Evolutionary conservation across 1,140 invertebrate species (phyloP).

Genomic region (Aleiodes sp.): DNA sequence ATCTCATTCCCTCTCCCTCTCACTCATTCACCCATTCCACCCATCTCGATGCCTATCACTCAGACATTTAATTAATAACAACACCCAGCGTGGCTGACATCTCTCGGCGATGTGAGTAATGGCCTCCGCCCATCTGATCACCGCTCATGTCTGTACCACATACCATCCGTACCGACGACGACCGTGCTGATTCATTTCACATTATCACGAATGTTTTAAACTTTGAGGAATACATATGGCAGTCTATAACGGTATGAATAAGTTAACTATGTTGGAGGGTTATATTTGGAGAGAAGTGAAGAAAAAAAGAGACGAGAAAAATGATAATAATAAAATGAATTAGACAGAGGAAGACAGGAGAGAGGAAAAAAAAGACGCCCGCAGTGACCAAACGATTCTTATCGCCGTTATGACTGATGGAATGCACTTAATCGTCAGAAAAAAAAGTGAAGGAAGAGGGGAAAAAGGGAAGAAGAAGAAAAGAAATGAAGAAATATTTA

Average conservation of each 20-base stretch:
- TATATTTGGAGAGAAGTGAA: too few species aligned
- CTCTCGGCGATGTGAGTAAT: constrained; percentile 62
- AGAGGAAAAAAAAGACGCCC: constrained; percentile 17
- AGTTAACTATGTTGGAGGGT: background rate
- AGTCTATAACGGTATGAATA: background rate
- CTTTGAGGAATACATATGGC: constrained; percentile 12
- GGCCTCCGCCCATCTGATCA: constrained; percentile 61
- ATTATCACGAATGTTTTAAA: constrained; percentile 46
- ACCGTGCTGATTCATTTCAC: constrained; percentile 58
- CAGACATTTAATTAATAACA: constrained; percentile 67
- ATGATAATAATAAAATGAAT: background rate
- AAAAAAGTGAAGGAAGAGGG: background rate
- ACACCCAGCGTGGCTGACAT: constrained; percentile 62
- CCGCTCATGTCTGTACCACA: constrained; percentile 48
- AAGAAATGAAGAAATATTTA: constrained; percentile 21
- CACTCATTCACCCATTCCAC: background rate
- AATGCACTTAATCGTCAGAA: constrained; percentile 10
- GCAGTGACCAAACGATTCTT: constrained; percentile 29
- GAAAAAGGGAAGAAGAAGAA: background rate
- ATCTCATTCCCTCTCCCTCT: background rate
- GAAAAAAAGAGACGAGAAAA: too few species aligned
- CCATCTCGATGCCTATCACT: constrained; percentile 62
- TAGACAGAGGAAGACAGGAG: background rate
- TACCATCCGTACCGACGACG: constrained; percentile 41
- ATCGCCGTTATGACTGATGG: constrained; percentile 23